These are phyloP conservation scores for Eupithecia dodoneata DNA, from an alignment of 2,888 invertebrate genomes.

Conservation along the genomic window DNA sequence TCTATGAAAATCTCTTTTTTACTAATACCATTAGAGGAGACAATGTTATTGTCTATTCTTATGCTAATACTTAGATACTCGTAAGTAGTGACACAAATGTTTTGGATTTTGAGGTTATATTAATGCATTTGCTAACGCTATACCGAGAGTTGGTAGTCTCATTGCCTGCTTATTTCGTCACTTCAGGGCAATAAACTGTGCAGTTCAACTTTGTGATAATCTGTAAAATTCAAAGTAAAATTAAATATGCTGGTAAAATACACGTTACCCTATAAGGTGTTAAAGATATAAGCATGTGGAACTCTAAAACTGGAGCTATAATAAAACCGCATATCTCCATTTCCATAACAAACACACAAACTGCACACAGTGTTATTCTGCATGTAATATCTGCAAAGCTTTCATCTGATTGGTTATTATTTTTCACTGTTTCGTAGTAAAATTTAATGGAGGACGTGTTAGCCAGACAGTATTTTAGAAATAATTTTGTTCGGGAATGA, in stretches of 20 bases:
- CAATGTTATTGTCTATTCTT: no score
- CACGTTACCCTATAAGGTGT: not conserved
- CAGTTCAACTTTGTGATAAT: not conserved
- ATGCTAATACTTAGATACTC: no score
- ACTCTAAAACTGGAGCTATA: constrained; percentile 15
- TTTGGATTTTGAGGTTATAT: not conserved
- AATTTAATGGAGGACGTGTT: not conserved
- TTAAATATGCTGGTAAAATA: not conserved
- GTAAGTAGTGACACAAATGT: not conserved
- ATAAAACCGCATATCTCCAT: constrained; percentile 22
- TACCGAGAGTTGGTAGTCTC: not conserved
- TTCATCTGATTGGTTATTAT: constrained; percentile 32
- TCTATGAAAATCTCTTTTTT: no score
- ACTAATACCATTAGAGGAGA: no score
- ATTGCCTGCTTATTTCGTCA: not conserved
- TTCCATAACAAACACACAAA: constrained; percentile 23
- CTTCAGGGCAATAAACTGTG: not conserved
- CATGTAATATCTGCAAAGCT: constrained; percentile 26
- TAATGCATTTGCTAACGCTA: not conserved
- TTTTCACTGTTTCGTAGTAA: constrained; percentile 20
- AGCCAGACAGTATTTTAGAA: not conserved
- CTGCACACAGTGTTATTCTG: constrained; percentile 19
- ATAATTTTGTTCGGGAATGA: not conserved
- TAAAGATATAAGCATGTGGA: not conserved
- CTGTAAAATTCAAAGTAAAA: not conserved